Evolutionary conservation across 2,797 vertebrate genomes (phyloP).

Genomic region (Microhierax caerulescens): DNA sequence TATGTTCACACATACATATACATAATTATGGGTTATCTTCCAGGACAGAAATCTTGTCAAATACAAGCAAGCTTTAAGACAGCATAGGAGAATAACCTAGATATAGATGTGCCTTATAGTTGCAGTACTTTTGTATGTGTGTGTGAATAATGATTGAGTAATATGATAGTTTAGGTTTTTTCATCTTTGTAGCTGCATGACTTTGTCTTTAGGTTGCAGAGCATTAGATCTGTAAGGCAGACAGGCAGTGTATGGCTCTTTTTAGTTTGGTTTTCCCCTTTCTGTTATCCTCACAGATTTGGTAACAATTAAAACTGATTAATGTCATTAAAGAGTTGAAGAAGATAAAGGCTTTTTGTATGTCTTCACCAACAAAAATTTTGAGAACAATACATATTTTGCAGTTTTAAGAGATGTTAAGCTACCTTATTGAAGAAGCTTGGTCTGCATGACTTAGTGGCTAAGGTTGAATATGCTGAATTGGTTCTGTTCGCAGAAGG

Average conservation of each 20-base stretch:
- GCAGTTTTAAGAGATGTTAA: background rate
- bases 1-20: accelerated
- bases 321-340: background rate
- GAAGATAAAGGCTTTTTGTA: background rate
- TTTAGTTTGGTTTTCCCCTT: background rate
- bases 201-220: background rate
- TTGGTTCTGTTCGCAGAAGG: background rate
- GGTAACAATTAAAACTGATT: background rate
- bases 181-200: background rate
- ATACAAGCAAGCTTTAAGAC: background rate
- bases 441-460: background rate
- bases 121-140: background rate
- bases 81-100: background rate
- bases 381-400: background rate
- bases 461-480: background rate
- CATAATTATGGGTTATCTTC: background rate
- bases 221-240: background rate
- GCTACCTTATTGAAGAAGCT: background rate
- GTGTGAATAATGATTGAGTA: background rate
- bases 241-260: background rate
- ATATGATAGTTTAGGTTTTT: background rate
- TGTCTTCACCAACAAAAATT: background rate
- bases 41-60: background rate
- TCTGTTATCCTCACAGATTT: background rate
- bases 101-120: background rate